These are phyloP conservation scores for Linnaemya vulpina DNA, from an alignment of 2,888 invertebrate species.

Conservation along the genomic window DNA sequence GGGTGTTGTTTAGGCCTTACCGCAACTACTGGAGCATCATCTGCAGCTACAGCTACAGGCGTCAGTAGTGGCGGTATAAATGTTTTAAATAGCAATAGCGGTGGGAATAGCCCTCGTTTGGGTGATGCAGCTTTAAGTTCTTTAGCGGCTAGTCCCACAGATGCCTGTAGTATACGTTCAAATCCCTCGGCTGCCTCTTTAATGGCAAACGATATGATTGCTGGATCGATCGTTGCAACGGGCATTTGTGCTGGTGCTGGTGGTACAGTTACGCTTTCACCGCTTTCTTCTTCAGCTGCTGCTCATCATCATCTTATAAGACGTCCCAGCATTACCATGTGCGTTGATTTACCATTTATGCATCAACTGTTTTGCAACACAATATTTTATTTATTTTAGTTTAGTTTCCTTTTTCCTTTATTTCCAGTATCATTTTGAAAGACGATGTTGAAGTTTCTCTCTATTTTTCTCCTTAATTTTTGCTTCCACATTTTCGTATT, in stretches of 20 bases:
- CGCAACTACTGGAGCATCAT: constrained; percentile 26
- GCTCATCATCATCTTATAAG: constrained; percentile 82
- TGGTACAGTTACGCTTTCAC: constrained; percentile 80
- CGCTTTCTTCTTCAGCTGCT: constrained; percentile 81
- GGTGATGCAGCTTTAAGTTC: constrained; percentile 79
- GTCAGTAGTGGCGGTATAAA: constrained; percentile 62
- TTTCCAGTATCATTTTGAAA: constrained; percentile 28
- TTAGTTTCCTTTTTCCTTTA: constrained; percentile 9
- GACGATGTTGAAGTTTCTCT: neutral
- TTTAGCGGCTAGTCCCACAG: constrained; percentile 81
- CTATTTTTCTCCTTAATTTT: constrained; percentile 2
- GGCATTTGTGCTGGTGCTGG: constrained; percentile 60
- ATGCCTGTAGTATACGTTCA: constrained; percentile 81
- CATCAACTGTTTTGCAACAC: constrained; percentile 43
- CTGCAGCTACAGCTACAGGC: constrained; percentile 57
- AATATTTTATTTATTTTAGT: constrained; percentile 22
- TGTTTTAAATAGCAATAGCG: constrained; percentile 70
- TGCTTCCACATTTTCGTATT: constrained; percentile 15
- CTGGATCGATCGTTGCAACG: constrained; percentile 74
- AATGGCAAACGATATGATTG: constrained; percentile 77
- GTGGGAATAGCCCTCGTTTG: constrained; percentile 75
- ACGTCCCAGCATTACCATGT: constrained; percentile 83
- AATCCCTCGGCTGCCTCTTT: constrained; percentile 81
- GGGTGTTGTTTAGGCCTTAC: constrained; percentile 57
- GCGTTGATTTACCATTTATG: constrained; percentile 76